Conservation (phyloP, 2,113 vertebrate species). For the Macaca nemestrina region DNA sequence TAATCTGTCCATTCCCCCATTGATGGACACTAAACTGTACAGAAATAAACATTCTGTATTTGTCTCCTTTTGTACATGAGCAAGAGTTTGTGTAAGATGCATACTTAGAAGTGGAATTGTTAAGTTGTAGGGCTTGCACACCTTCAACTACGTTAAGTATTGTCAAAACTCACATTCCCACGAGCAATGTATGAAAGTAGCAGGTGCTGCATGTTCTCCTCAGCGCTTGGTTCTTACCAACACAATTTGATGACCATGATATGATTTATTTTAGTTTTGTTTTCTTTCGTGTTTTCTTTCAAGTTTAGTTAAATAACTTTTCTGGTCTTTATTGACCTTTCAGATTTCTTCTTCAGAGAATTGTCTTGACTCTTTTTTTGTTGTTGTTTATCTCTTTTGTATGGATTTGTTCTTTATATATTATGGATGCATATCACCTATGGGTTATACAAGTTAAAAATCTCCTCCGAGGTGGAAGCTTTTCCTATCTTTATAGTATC, state of each 20-base stretch:
- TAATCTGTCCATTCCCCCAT: neutral
- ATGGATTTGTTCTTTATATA: neutral
- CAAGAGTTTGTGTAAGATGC: neutral
- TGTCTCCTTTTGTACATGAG: neutral
- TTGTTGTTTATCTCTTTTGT: neutral
- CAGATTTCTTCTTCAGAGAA: neutral
- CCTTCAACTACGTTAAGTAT: neutral
- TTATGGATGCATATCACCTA: neutral
- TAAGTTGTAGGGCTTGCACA: neutral
- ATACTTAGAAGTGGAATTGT: neutral
- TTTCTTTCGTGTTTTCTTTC: neutral
- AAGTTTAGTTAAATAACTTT: neutral
- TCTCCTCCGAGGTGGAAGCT: neutral
- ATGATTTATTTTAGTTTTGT: conserved; percentile 2
- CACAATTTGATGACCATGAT: neutral
- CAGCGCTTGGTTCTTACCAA: neutral
- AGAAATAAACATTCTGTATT: neutral
- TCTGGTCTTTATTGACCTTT: neutral
- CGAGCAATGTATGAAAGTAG: neutral
- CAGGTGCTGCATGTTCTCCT: neutral
- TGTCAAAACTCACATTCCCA: neutral
- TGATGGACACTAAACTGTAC: neutral
- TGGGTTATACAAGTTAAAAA: neutral
- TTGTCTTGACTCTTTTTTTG: neutral
- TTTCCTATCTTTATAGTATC: neutral